phyloP scores from a whole-genome alignment of 2,797 vertebrate genomes.

The Huso huso region DNA sequence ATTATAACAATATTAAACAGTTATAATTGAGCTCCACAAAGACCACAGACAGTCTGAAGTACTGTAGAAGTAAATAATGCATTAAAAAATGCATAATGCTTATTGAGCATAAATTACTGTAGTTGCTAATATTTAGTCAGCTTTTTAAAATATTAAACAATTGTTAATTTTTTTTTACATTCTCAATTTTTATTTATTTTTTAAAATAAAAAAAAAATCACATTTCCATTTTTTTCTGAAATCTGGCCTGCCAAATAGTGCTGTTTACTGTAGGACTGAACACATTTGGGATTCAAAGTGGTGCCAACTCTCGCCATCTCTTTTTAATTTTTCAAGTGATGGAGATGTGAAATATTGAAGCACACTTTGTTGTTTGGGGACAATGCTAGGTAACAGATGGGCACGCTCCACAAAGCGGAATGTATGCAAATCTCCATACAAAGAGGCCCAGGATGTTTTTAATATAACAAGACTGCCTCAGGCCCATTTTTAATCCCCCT shows the following conservation, averaged over 20 bases:
- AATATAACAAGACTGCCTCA: slow-evolving; percentile 85
- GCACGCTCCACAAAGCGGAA: slow-evolving; percentile 67
- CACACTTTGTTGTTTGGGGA: slow-evolving; percentile 82
- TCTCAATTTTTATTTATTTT: too few species aligned
- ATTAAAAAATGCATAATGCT: too few species aligned
- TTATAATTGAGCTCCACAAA: too few species aligned
- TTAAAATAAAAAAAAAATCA: not conserved
- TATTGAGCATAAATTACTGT: too few species aligned
- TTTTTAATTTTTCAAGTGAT: slow-evolving; percentile 51
- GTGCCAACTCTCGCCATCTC: slow-evolving; percentile 61
- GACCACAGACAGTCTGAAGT: too few species aligned
- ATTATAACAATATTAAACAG: too few species aligned
- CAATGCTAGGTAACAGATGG: slow-evolving; percentile 88
- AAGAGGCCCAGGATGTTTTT: slow-evolving; percentile 90
- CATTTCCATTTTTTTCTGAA: slow-evolving; percentile 28
- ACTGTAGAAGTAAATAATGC: too few species aligned
- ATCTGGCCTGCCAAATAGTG: slow-evolving; percentile 48
- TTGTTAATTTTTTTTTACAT: too few species aligned
- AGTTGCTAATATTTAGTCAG: too few species aligned
- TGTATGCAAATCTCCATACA: slow-evolving; percentile 87
- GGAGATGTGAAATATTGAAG: slow-evolving; percentile 74
- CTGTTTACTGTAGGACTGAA: slow-evolving; percentile 63
- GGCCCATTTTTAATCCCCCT: slow-evolving; percentile 91
- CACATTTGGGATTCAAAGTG: slow-evolving; percentile 68
- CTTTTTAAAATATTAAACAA: too few species aligned